Percentiles rank a stretch among this genome's conserved stretches.
These are phyloP conservation scores for Biston stratarius DNA, from an alignment of 2,888 invertebrate genomes.

Conservation along the genomic window DNA sequence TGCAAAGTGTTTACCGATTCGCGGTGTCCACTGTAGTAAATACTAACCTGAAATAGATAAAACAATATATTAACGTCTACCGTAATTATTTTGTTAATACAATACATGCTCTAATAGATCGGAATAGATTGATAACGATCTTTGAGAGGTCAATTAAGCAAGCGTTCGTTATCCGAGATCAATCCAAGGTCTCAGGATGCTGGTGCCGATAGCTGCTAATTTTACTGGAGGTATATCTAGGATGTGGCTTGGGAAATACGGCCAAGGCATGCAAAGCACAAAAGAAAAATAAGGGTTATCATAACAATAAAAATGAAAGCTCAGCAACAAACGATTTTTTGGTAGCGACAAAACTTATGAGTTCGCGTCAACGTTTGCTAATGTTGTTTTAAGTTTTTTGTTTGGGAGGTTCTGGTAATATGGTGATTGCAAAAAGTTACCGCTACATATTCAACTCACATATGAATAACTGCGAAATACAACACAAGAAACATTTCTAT, in stretches of 20 bases:
- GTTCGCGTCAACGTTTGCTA: too few relatives aligned
- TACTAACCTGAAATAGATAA: not conserved
- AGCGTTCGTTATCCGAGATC: slow-evolving; percentile 30
- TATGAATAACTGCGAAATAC: too few relatives aligned
- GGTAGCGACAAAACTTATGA: too few relatives aligned
- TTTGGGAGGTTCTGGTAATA: too few relatives aligned
- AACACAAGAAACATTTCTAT: too few relatives aligned
- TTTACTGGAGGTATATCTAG: slow-evolving; percentile 37
- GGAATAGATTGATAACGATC: slow-evolving; percentile 40
- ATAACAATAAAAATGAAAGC: not conserved
- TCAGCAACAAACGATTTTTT: too few relatives aligned
- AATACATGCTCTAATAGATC: slow-evolving; percentile 32
- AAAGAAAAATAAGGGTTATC: not conserved
- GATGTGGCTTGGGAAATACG: slow-evolving; percentile 41
- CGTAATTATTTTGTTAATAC: slow-evolving; percentile 16
- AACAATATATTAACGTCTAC: not conserved
- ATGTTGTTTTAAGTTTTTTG: too few relatives aligned
- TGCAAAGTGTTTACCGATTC: too few relatives aligned
- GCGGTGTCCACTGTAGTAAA: too few relatives aligned
- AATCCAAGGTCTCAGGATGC: slow-evolving; percentile 43
- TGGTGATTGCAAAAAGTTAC: too few relatives aligned
- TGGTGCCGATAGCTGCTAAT: slow-evolving; percentile 36
- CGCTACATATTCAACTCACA: too few relatives aligned
- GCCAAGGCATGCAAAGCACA: slow-evolving; percentile 43
- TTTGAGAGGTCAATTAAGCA: slow-evolving; percentile 47